A percentile compares a stretch with the other conserved stretches of the same genome.
phyloP scores from a whole-genome alignment of 2,888 invertebrate genomes.

The Pristionchus arcanus region DNA sequence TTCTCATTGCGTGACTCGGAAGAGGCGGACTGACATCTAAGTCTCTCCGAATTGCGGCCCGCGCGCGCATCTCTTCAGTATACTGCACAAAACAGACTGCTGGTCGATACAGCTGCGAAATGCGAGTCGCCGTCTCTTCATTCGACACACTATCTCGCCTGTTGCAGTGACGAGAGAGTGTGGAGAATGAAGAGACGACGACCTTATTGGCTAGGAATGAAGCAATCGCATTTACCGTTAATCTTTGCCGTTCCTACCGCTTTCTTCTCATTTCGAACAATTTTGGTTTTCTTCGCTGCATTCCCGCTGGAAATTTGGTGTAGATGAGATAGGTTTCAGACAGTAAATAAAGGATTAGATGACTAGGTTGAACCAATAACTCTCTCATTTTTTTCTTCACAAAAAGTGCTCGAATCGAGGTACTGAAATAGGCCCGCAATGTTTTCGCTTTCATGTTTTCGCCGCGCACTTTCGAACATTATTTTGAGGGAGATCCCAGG shows the following conservation, averaged over 20 bases:
- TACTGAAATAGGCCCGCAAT: too few species aligned
- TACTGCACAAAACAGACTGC: neutral
- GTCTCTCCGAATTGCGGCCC: neutral
- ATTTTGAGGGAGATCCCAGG: neutral
- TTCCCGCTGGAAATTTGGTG: too few species aligned
- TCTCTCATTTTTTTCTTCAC: too few species aligned
- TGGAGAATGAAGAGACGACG: too few species aligned
- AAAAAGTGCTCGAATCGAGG: too few species aligned
- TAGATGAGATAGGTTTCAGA: neutral
- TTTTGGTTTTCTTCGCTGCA: too few species aligned
- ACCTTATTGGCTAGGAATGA: neutral
- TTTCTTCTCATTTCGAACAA: neutral
- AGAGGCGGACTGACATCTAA: neutral
- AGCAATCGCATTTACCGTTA: neutral
- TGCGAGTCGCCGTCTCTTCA: too few species aligned
- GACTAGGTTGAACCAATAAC: too few species aligned
- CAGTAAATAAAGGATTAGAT: neutral
- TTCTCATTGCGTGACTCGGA: constrained; percentile 46
- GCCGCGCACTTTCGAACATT: neutral
- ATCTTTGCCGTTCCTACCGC: neutral
- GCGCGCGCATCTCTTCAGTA: neutral
- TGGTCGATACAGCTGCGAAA: neutral
- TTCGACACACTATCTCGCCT: too few species aligned
- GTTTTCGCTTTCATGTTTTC: too few species aligned
- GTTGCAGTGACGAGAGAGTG: too few species aligned